Evolutionary conservation across 2,797 vertebrate species (phyloP).

Genomic region (Monodelphis domestica): DNA sequence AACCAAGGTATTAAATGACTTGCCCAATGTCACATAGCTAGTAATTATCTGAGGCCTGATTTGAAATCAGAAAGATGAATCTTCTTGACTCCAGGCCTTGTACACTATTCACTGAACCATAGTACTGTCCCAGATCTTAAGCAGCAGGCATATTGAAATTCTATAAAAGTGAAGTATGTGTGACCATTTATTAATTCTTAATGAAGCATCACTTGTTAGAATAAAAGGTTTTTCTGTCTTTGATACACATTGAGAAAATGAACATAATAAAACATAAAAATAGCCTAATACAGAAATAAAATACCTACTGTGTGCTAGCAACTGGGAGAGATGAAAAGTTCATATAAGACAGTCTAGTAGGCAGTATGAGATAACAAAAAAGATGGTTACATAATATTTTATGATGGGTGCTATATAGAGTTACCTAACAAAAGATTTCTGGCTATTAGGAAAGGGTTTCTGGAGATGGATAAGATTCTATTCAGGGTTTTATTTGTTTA

Average conservation of each 20-base stretch:
- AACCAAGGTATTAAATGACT: too few species aligned
- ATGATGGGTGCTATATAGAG: neutral
- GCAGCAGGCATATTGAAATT: slow-evolving; percentile 46
- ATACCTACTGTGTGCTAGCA: neutral
- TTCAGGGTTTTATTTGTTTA: slow-evolving; percentile 44
- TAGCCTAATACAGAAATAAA: neutral
- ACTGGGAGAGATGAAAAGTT: neutral
- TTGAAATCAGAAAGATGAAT: too few species aligned
- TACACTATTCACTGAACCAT: too few species aligned
- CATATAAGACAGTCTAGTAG: neutral
- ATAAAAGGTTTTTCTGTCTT: slow-evolving; percentile 49
- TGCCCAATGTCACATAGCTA: too few species aligned
- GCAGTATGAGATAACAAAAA: neutral
- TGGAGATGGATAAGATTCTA: neutral
- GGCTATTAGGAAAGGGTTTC: neutral
- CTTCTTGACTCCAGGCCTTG: too few species aligned
- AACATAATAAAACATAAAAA: neutral
- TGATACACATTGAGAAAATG: neutral
- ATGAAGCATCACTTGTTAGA: slow-evolving; percentile 29
- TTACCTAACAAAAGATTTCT: neutral
- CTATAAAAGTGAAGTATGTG: slow-evolving; percentile 41
- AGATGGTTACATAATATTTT: neutral
- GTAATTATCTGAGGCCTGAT: too few species aligned
- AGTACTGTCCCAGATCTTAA: too few species aligned
- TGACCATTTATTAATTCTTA: slow-evolving; percentile 44